phyloP scores from a whole-genome alignment of 2,888 invertebrate genomes.

The Seira ritae region DNA sequence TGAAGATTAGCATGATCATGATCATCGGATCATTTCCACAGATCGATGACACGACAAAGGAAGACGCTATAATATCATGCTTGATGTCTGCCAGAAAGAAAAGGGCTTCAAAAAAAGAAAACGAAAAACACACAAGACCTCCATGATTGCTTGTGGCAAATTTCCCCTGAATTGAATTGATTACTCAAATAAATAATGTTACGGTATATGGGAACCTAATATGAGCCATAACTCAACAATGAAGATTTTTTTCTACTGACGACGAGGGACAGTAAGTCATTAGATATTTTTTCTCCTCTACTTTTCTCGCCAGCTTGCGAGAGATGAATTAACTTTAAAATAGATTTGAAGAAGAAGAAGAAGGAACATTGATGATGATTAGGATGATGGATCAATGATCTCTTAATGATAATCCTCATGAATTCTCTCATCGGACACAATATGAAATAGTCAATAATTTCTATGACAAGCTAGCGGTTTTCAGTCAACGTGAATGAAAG shows the following conservation, averaged over 20 bases:
- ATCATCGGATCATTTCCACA: constrained; percentile 14
- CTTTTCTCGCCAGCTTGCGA: constrained; percentile 1
- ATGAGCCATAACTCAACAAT: constrained; percentile 1
- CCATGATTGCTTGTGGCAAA: constrained; percentile 1
- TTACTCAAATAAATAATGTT: constrained; percentile 11
- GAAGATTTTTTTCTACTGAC: neutral
- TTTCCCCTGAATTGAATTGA: constrained; percentile 8
- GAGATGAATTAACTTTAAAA: neutral
- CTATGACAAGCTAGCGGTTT: neutral
- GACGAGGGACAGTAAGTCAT: neutral
- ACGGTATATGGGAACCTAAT: neutral
- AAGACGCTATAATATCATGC: neutral
- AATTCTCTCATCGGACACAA: constrained; percentile 8
- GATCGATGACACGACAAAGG: neutral
- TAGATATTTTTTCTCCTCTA: neutral
- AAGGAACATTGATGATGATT: neutral
- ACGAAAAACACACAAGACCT: neutral
- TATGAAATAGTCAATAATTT: constrained; percentile 25
- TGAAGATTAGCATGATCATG: constrained; percentile 36
- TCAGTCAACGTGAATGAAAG: neutral
- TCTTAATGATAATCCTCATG: constrained; percentile 16
- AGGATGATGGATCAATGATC: constrained; percentile 9
- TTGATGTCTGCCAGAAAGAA: neutral
- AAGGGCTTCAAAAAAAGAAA: no score
- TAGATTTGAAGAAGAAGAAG: neutral